Conservation (phyloP, 1,140 invertebrate genomes). For the Hyles euphorbiae region DNA sequence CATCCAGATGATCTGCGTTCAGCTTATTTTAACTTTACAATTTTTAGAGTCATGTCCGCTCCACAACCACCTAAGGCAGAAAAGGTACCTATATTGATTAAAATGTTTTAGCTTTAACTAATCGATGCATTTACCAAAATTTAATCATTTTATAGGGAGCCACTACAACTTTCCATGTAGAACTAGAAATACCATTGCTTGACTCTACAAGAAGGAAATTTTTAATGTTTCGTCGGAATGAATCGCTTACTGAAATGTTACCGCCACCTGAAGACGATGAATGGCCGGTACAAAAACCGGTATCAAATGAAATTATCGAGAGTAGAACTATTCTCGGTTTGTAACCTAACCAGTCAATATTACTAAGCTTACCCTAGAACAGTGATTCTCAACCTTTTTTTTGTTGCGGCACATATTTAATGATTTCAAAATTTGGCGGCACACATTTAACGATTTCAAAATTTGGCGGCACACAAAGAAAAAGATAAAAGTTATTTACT, state of each 20-base stretch:
- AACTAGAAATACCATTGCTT: conserved; percentile 61
- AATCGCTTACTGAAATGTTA: conserved; percentile 49
- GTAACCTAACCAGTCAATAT: too few species aligned
- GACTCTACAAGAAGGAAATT: conserved; percentile 55
- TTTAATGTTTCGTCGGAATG: conserved; percentile 49
- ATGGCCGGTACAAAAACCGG: conserved; percentile 16
- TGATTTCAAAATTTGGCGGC: too few species aligned
- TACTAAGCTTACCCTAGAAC: too few species aligned
- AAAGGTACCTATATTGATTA: conserved; percentile 37
- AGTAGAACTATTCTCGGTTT: conserved; percentile 22
- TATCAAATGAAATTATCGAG: conserved; percentile 9
- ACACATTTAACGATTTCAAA: too few species aligned
- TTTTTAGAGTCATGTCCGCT: conserved; percentile 59
- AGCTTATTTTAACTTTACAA: conserved; percentile 55
- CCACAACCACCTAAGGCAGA: conserved; percentile 60
- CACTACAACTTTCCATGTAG: conserved; percentile 54
- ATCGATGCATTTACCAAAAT: neutral
- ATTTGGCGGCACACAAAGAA: too few species aligned
- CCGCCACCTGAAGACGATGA: conserved; percentile 51
- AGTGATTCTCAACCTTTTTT: too few species aligned
- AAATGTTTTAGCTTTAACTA: neutral
- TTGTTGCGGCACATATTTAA: too few species aligned
- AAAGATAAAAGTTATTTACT: too few species aligned
- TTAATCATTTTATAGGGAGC: conserved; percentile 40
- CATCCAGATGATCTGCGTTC: conserved; percentile 59